Conservation (phyloP, 2,113 vertebrate genomes). For the Sitta europaea region DNA sequence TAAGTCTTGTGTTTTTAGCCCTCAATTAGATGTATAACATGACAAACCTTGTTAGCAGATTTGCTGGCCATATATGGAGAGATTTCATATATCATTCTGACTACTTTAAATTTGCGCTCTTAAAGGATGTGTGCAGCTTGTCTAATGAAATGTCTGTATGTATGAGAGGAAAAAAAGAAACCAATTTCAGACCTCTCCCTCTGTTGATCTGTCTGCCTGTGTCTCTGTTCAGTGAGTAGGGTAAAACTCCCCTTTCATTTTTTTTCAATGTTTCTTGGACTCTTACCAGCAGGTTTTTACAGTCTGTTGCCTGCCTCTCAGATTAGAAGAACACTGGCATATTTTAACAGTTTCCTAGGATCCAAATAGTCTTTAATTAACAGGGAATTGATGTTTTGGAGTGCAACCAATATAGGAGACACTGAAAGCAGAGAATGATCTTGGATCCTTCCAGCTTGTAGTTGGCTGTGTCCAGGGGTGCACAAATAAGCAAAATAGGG, state of each 20-base stretch:
- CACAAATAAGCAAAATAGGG: background rate
- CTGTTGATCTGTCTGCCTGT: background rate
- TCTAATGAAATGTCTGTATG: background rate
- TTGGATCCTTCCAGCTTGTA: conserved; percentile 22
- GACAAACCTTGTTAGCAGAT: conserved; percentile 18
- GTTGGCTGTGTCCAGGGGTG: background rate
- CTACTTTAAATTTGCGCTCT: background rate
- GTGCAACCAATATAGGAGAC: conserved; percentile 21
- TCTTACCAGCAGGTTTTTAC: conserved; percentile 62
- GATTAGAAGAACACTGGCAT: conserved; percentile 71
- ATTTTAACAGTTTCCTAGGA: conserved; percentile 75
- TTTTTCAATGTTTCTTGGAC: conserved; percentile 50
- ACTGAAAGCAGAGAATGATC: background rate
- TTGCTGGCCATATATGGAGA: background rate
- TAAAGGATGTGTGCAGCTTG: background rate
- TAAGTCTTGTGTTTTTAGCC: background rate
- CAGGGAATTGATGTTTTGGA: conserved; percentile 67
- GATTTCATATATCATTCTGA: background rate
- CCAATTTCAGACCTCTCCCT: background rate
- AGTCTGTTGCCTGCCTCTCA: conserved; percentile 70
- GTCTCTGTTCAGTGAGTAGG: background rate
- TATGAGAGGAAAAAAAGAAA: background rate
- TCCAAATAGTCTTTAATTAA: conserved; percentile 75
- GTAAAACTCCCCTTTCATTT: background rate
- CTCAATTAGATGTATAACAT: background rate